These are phyloP conservation scores for Xanthorhoe designata DNA, from an alignment of 2,888 invertebrate species.

Conservation along the genomic window DNA sequence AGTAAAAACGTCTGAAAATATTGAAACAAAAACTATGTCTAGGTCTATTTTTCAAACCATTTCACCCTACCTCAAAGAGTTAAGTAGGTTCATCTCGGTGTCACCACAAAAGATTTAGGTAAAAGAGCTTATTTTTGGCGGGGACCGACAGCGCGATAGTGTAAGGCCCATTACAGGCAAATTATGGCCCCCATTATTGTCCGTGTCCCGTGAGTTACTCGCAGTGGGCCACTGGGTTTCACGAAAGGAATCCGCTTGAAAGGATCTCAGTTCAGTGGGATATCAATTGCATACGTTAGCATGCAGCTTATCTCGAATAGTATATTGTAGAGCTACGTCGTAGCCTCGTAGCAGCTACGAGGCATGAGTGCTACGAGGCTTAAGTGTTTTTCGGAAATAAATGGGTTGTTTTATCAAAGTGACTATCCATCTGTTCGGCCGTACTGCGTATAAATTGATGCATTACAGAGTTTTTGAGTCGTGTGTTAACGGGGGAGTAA, in stretches of 20 bases:
- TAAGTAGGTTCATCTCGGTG: conserved; percentile 38
- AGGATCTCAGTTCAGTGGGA: conserved; percentile 46
- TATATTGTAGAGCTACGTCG: conserved; percentile 17
- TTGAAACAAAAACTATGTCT: neutral
- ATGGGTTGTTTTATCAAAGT: conserved; percentile 2
- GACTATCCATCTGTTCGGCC: neutral
- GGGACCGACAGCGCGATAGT: conserved; percentile 82
- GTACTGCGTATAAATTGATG: neutral
- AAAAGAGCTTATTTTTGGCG: conserved; percentile 80
- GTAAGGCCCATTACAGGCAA: conserved; percentile 73
- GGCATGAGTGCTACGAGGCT: conserved; percentile 3
- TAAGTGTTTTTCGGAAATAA: neutral
- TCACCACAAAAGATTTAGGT: conserved; percentile 59
- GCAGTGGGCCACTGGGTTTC: conserved; percentile 78
- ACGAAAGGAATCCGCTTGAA: conserved; percentile 69
- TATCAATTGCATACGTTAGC: conserved; percentile 47
- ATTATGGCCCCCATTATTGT: conserved; percentile 82
- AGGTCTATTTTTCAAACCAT: neutral
- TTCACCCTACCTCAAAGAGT: neutral
- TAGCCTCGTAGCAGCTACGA: conserved; percentile 16
- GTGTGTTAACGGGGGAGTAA: too few relatives aligned
- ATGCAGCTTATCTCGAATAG: conserved; percentile 39
- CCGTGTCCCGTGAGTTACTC: conserved; percentile 78
- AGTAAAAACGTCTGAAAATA: neutral
- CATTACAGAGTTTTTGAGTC: neutral